Base-by-base conservation (phyloP, 2,797 vertebrate genomes). In the Ispidina lecontei region DNA sequence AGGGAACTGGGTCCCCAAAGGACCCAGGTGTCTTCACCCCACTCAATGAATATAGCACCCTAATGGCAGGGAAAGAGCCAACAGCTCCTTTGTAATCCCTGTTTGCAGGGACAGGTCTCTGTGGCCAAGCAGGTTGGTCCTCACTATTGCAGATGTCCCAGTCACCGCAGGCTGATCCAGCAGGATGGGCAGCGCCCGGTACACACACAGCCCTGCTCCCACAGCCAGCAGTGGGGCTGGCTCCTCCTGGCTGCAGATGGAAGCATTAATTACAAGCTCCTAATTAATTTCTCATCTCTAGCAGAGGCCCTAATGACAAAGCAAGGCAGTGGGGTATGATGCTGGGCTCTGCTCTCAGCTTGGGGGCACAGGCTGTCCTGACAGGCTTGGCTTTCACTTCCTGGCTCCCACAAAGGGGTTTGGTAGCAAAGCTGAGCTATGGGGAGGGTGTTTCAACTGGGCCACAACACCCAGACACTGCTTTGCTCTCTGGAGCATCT, bases 251-350 rank as follows among this genome's bases (percentile, higher is more conserved):
- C 59, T 78, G 68, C 29, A 35, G 46, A 15, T 23, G 73, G 51
- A 86, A 91, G 54, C 70, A 4, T 64, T 93, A 83, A 95, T 94
- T 92, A 92, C 55, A 67, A 69, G 55, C 21, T 75, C 78, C 82
- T 87, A 41, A 92, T 86, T 86, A 63, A 96, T 94, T 65, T 90
- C 73, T 80, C 73, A 19, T 75, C 65, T 83, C 31, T 74, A 86
- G 28, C 58, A 83, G 80, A 58, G 16, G 60, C 44, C 33, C 15
- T 77, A 35, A 81, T 44, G 60, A 63, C 41, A 62, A 87, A 91
- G 19, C 0, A 7, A 89, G n/a, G 79, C 59, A 55, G 52, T 1
- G 7, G 33, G 29, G 33, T 25, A 17, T 2, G 6, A 39, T 2
- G 3, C 44, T 25, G 73, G 21, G 63, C 19, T 81, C 51, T 51